Evolutionary conservation across 1,140 invertebrate species (phyloP), one percentile per base, ranked within the genome.

Genomic region (Halictus rubicundus): DNA sequence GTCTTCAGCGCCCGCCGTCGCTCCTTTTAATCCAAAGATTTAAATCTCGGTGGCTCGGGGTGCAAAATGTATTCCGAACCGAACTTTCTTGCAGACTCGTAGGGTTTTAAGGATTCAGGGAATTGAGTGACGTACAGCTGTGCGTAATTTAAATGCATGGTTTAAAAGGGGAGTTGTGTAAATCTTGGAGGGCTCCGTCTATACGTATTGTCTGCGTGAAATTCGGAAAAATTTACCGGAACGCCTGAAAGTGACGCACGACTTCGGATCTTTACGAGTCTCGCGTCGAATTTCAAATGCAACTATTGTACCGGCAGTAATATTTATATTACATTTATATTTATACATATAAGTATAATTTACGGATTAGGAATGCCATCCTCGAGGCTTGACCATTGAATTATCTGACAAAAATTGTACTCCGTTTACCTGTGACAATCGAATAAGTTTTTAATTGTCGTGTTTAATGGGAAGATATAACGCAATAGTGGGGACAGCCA

Each of bases 21-120:
- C 23, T 70, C 75, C 75, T 78, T 78, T 63, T 78, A 78, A 78
- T 78, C 59, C 68, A 39, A 71, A 78, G 75, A 78, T 78, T 70
- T 78, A 78, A 69, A 64, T 71, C 57, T 71, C 68, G 1, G 2
- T 46, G 2, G n/a, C 54, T 14, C n/a, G 46, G 52, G 25, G 42
- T 21, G 60, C 46, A 25, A 21, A 70, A 68, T 27, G 52, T 68
- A n/a, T 49, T 68, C n/a, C 8, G 25, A 68, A 68, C 52, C 23
- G 23, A 54, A 49, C 32, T 57, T 42, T 42, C 25, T 61, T 69
- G 54, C 59, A 60, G 60, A 27, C 16, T 49, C 25, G 27, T 23
- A 39, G 63, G 27, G 25, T 68, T 68, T 68, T 32, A 39, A 25
- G 42, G 60, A 73, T 73, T 64, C 54, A 19, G n/a, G 25, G 27